These are phyloP conservation scores for Hycleus cichorii DNA, from an alignment of 1,140 invertebrate genomes.

Conservation along the genomic window DNA sequence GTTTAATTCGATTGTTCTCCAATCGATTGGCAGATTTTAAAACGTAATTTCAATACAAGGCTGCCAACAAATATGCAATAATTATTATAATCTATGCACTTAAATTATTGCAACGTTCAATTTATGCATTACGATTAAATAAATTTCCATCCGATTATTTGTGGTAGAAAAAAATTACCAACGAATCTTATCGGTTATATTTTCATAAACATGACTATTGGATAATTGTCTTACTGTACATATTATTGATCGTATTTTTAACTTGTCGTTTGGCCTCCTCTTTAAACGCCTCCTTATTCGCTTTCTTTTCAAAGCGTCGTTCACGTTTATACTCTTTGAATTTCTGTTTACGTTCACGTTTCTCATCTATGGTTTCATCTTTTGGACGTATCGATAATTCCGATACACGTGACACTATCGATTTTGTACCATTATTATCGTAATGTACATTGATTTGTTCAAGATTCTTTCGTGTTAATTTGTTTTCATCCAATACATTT, in stretches of 20 bases:
- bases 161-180: no score
- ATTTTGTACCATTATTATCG: slow-evolving; percentile 40
- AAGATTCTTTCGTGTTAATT: slow-evolving; percentile 62
- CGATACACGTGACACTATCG: slow-evolving; percentile 60
- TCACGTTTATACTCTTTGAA: slow-evolving; percentile 78
- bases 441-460: slow-evolving; percentile 46
- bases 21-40: no score
- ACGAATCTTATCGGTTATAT: no score
- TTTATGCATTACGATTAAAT: no score
- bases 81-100: no score
- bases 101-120: no score
- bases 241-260: slow-evolving; percentile 66
- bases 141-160: no score
- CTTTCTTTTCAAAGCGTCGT: slow-evolving; percentile 79
- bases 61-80: no score
- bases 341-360: slow-evolving; percentile 68
- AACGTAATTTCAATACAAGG: no score
- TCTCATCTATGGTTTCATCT: slow-evolving; percentile 77
- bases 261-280: slow-evolving; percentile 78
- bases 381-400: slow-evolving; percentile 66
- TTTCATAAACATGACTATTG: slow-evolving; percentile 48
- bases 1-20: no score
- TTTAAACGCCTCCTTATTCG: slow-evolving; percentile 79
- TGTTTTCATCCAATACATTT: slow-evolving; percentile 51
- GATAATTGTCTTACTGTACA: slow-evolving; percentile 50